Percentiles rank a stretch among this genome's conserved stretches.
phyloP scores from a whole-genome alignment of 2,888 invertebrate genomes.

The Drosophila mettleri region DNA sequence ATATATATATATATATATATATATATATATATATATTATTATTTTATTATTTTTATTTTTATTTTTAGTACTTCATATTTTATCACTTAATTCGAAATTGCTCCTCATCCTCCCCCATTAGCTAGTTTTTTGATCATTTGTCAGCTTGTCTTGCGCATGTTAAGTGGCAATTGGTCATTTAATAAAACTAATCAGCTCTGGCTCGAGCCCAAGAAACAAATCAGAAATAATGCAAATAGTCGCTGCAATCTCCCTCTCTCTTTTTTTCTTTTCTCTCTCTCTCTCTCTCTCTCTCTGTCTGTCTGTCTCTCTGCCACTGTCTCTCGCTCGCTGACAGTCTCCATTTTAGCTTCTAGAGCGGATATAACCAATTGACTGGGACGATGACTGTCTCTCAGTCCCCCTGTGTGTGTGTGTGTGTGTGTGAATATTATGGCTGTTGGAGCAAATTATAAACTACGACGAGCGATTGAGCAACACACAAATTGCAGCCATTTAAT shows the following conservation, averaged over 20 bases:
- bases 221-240: slow-evolving; percentile 23
- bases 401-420: slow-evolving; percentile 26
- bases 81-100: not conserved
- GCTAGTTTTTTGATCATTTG: slow-evolving; percentile 32
- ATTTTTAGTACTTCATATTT: too few relatives aligned
- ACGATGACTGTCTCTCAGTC: slow-evolving; percentile 66
- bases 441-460: slow-evolving; percentile 40
- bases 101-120: not conserved
- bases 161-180: slow-evolving; percentile 79
- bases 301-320: too few relatives aligned
- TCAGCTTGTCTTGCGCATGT: slow-evolving; percentile 35
- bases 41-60: too few relatives aligned
- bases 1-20: not conserved
- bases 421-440: slow-evolving; percentile 26
- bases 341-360: slow-evolving; percentile 76
- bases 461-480: slow-evolving; percentile 52
- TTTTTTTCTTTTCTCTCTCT: too few relatives aligned
- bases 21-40: not conserved
- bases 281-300: too few relatives aligned
- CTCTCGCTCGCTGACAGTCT: slow-evolving; percentile 78
- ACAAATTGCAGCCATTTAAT: slow-evolving; percentile 81
- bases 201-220: slow-evolving; percentile 50
- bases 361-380: slow-evolving; percentile 81
- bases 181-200: slow-evolving; percentile 73
- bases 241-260: too few relatives aligned